phyloP scores from a whole-genome alignment of 2,113 vertebrate genomes.

The Eudyptes chrysolophus region DNA sequence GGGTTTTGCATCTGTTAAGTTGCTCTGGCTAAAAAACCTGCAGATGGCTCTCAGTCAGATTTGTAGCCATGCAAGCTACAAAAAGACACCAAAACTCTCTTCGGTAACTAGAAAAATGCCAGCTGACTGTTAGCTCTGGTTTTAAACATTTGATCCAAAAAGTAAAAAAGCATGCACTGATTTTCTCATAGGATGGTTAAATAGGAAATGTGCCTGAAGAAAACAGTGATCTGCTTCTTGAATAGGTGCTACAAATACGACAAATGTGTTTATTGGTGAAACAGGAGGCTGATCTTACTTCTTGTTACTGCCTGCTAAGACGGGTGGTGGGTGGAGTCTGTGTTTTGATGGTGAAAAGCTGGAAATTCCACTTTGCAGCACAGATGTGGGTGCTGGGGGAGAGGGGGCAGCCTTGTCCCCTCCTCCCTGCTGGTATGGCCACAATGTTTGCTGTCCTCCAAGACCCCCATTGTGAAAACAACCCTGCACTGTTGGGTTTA shows the following conservation, averaged over 20 bases:
- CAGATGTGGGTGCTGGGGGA: not conserved
- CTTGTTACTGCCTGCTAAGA: not conserved
- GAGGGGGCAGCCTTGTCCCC: not conserved
- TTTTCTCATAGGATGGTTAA: not conserved
- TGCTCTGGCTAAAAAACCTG: not conserved
- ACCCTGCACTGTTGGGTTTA: not conserved
- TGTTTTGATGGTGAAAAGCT: not conserved
- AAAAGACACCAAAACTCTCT: not conserved
- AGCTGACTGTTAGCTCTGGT: not conserved
- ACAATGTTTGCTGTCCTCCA: fast-evolving
- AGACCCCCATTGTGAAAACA: not conserved
- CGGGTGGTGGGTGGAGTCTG: not conserved
- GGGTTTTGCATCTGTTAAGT: not conserved
- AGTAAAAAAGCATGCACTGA: not conserved
- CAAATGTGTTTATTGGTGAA: not conserved
- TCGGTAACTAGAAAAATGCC: not conserved
- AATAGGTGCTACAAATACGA: not conserved
- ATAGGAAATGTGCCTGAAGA: not conserved
- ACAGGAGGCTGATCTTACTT: not conserved
- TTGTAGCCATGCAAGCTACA: not conserved
- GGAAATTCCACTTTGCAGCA: not conserved
- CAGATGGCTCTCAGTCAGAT: too few relatives aligned
- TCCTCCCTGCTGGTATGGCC: not conserved
- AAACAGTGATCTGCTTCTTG: not conserved
- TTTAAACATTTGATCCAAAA: not conserved